phyloP scores from a whole-genome alignment of 2,113 vertebrate genomes.

The Anguilla japonica region DNA sequence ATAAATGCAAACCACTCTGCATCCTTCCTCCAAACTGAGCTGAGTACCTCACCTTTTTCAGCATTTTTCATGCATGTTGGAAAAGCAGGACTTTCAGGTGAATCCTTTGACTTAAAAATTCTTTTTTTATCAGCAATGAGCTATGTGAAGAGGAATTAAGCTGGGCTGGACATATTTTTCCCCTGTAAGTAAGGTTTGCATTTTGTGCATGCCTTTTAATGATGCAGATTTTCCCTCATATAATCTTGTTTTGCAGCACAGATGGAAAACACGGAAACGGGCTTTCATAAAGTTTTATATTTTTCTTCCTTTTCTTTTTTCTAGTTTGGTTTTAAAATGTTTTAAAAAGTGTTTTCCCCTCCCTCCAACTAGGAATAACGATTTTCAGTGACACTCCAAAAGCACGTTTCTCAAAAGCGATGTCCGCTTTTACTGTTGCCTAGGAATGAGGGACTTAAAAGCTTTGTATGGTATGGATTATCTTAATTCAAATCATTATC shows the following conservation, averaged over 20 bases:
- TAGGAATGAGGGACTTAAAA: slow-evolving; percentile 9
- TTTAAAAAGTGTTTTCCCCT: slow-evolving; percentile 8
- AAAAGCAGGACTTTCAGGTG: background rate
- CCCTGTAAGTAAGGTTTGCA: background rate
- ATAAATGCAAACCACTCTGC: background rate
- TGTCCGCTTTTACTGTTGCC: background rate
- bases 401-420: slow-evolving; percentile 31
- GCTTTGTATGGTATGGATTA: slow-evolving; percentile 40
- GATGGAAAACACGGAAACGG: background rate
- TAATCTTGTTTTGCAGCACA: slow-evolving; percentile 8
- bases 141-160: background rate
- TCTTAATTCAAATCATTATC: slow-evolving; percentile 35
- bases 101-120: background rate
- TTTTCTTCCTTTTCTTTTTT: slow-evolving; percentile 10
- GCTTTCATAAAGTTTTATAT: background rate
- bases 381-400: slow-evolving; percentile 12
- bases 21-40: background rate
- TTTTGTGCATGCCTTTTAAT: background rate
- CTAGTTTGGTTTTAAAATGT: background rate
- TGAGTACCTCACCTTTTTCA: no score
- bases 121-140: background rate
- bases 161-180: background rate
- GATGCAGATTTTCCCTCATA: background rate
- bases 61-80: no score
- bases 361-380: slow-evolving; percentile 28